phyloP scores from a whole-genome alignment of 2,113 vertebrate genomes.

The Coryphaenoides rupestris region DNA sequence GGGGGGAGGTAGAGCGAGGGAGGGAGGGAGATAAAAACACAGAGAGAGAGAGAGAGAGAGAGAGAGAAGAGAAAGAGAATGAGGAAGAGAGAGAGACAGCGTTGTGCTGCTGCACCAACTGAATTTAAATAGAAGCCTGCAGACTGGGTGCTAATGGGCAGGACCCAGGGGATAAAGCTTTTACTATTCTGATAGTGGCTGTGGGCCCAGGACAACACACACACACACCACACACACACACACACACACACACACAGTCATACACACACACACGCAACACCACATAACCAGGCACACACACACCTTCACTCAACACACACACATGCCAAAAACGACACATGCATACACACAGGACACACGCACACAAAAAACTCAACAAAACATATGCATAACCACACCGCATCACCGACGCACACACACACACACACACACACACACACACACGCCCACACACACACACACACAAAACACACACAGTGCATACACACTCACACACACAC shows the following conservation, averaged over 20 bases:
- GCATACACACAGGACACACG: neutral
- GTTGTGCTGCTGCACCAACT: slow-evolving; percentile 14
- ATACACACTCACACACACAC: neutral
- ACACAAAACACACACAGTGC: too few species aligned
- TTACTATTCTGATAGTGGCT: too few species aligned
- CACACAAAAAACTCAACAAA: too few species aligned
- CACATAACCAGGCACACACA: too few species aligned
- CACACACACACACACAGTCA: slow-evolving; percentile 1
- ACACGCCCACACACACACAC: slow-evolving; percentile 15
- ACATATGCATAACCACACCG: slow-evolving; percentile 17
- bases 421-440: slow-evolving; percentile 1
- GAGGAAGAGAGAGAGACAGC: too few species aligned
- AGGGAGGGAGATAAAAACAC: neutral
- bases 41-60: too few species aligned
- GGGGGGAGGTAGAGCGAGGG: too few species aligned
- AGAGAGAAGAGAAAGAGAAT: neutral
- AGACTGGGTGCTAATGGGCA: slow-evolving; percentile 6
- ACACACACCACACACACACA: neutral
- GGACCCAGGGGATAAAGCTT: slow-evolving; percentile 10
- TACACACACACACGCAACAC: slow-evolving; percentile 20
- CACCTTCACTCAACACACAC: too few species aligned
- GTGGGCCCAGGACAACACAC: too few species aligned
- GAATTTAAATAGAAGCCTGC: slow-evolving; percentile 35
- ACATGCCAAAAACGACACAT: too few species aligned
- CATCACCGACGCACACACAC: neutral